A percentile compares a stretch with the other conserved stretches of the same genome.
Conservation (phyloP, 2,797 vertebrate species). For the Gymnoscopelus microlampas region DNA sequence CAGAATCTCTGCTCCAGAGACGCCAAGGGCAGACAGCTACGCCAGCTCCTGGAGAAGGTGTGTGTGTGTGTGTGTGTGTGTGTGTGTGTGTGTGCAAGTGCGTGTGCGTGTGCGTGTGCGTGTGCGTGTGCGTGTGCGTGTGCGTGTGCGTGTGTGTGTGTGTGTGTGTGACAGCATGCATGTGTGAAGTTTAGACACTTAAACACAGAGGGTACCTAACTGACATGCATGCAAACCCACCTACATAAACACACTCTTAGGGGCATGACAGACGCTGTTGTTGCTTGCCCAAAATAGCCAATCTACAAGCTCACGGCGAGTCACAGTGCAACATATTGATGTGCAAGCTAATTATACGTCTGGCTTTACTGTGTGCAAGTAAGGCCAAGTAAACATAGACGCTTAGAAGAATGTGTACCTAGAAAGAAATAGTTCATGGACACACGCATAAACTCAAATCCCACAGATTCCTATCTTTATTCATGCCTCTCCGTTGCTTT, state of each 20-base stretch:
- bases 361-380: no score
- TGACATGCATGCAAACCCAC: slow-evolving; percentile 7
- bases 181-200: neutral
- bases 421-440: slow-evolving; percentile 19
- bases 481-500: slow-evolving; percentile 44
- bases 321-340: slow-evolving; percentile 13
- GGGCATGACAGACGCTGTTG: neutral
- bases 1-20: slow-evolving; percentile 97
- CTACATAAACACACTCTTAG: neutral
- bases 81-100: slow-evolving; percentile 3
- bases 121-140: neutral
- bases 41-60: slow-evolving; percentile 97
- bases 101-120: neutral
- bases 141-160: neutral
- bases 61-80: slow-evolving; percentile 13
- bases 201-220: slow-evolving; percentile 13
- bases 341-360: neutral
- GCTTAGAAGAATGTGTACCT: no score
- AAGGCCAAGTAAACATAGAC: no score
- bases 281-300: neutral
- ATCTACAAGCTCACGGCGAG: no score
- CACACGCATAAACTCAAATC: slow-evolving; percentile 44
- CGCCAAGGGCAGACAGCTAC: slow-evolving; percentile 95
- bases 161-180: neutral
- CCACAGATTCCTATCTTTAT: slow-evolving; percentile 48